These are phyloP conservation scores for Eulemur coronatus DNA, from an alignment of 2,797 vertebrate genomes.

Conservation along the genomic window DNA sequence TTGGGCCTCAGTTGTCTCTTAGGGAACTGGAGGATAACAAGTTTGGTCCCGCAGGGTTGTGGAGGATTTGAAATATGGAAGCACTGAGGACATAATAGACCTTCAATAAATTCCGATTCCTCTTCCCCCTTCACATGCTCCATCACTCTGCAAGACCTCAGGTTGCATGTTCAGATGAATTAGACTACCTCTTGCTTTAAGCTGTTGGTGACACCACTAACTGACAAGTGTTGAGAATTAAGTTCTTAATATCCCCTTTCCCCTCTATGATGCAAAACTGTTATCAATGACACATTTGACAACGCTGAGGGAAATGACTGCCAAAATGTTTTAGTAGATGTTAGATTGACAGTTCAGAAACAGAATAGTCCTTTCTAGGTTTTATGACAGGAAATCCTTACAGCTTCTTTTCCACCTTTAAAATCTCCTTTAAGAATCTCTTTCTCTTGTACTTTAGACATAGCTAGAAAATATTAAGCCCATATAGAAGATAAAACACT, in stretches of 20 bases:
- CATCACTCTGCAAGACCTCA: not conserved
- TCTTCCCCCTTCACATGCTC: not conserved
- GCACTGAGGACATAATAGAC: not conserved
- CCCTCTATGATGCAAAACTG: constrained; percentile 64
- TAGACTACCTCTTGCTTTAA: constrained; percentile 39
- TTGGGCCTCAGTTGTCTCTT: not conserved
- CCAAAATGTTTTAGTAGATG: constrained; percentile 68
- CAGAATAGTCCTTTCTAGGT: constrained; percentile 55
- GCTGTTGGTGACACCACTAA: constrained; percentile 51
- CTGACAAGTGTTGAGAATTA: constrained; percentile 59
- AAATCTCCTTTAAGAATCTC: not conserved
- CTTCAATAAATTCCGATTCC: not conserved
- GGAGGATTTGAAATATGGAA: not conserved
- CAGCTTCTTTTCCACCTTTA: not conserved
- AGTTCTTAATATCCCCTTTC: constrained; percentile 69
- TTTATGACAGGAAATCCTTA: constrained; percentile 68
- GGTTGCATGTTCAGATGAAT: constrained; percentile 8
- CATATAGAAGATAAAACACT: not conserved
- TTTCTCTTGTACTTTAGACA: not conserved
- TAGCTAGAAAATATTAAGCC: constrained; percentile 18
- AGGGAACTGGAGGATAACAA: not conserved
- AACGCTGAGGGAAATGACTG: constrained; percentile 64
- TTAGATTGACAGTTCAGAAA: constrained; percentile 77
- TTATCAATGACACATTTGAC: constrained; percentile 73
- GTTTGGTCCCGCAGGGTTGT: rapidly evolving